These are phyloP conservation scores for Thecophora atra DNA, from an alignment of 2,888 invertebrate genomes.

Conservation along the genomic window DNA sequence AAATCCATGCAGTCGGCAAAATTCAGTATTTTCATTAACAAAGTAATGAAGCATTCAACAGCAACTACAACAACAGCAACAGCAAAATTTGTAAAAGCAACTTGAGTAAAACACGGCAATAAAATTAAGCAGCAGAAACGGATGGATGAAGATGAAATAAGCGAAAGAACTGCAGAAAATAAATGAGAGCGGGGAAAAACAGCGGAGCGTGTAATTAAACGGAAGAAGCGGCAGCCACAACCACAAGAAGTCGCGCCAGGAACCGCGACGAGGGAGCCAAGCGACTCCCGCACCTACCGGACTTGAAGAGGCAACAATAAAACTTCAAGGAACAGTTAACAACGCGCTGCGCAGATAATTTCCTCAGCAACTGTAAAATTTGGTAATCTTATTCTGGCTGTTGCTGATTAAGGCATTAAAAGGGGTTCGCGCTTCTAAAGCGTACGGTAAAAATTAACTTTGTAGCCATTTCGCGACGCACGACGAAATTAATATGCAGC, in stretches of 20 bases:
- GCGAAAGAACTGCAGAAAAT: constrained; percentile 19
- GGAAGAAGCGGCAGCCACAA: neutral
- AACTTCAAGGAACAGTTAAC: constrained; percentile 10
- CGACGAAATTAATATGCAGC: neutral
- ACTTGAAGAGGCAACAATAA: neutral
- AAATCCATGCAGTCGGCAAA: neutral
- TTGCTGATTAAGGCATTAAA: constrained; percentile 5
- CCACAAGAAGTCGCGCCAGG: neutral
- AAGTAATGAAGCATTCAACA: constrained; percentile 15
- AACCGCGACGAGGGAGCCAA: no score
- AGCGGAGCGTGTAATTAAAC: constrained; percentile 28
- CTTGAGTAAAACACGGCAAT: neutral
- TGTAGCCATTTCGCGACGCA: constrained; percentile 27
- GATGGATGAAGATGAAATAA: constrained; percentile 13
- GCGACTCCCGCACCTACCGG: neutral
- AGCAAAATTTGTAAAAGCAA: neutral
- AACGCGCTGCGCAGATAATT: constrained; percentile 4
- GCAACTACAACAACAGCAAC: neutral
- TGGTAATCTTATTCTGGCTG: constrained; percentile 9
- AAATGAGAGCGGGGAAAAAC: constrained; percentile 8
- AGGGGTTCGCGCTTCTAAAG: neutral
- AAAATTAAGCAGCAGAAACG: constrained; percentile 13
- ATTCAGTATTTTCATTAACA: neutral
- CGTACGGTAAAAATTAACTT: constrained; percentile 24
- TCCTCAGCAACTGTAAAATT: neutral